A percentile compares a stretch with the other conserved stretches of the same genome.
phyloP scores from a whole-genome alignment of 2,113 vertebrate species.

The Vidua chalybeata region DNA sequence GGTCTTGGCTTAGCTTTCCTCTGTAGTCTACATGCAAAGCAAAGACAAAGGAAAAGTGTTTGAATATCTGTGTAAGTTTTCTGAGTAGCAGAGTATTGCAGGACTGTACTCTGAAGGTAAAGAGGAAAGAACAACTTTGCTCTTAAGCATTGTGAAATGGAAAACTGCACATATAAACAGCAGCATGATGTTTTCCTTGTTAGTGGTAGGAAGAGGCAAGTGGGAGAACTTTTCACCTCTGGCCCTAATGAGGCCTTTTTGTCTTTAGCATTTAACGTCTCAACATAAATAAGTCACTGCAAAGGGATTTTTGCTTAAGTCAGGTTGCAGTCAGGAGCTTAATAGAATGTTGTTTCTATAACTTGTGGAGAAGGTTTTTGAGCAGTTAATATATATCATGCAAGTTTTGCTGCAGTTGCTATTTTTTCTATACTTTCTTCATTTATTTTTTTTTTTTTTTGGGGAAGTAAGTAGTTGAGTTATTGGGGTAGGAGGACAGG shows the following conservation, averaged over 20 bases:
- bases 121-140: background rate
- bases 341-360: background rate
- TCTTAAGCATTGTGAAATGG: background rate
- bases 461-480: background rate
- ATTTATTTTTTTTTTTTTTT: background rate
- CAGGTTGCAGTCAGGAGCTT: background rate
- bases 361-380: background rate
- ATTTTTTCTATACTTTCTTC: background rate
- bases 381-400: background rate
- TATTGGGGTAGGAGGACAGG: background rate
- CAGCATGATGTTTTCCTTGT: background rate
- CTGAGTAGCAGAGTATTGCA: background rate
- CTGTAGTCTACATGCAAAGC: background rate
- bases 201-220: background rate
- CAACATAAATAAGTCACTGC: background rate
- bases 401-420: background rate
- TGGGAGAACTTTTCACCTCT: background rate
- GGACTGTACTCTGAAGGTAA: background rate
- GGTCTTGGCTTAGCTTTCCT: background rate
- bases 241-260: background rate
- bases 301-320: constrained; percentile 21
- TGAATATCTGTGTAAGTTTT: background rate
- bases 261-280: background rate
- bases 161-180: background rate
- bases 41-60: background rate